A percentile compares a stretch with the other conserved stretches of the same genome.
Evolutionary conservation across 2,888 invertebrate genomes (phyloP).

Genomic region (Pyrocoelia pectoralis): DNA sequence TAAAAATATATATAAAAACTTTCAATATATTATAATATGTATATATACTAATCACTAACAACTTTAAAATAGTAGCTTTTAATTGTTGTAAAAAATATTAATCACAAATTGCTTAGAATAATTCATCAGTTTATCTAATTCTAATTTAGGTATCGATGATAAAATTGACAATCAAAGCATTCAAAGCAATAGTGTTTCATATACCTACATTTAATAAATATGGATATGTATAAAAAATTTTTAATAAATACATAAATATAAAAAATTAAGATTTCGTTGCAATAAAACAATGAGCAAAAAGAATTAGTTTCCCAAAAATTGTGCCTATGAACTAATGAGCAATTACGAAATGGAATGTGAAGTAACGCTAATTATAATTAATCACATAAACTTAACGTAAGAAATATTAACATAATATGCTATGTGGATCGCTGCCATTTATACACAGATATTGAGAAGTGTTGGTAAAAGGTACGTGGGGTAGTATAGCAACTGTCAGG

Average conservation of each 20-base stretch:
- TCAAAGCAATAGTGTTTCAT: slow-evolving; percentile 5
- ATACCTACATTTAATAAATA: slow-evolving; percentile 5
- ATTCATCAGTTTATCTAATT: neutral
- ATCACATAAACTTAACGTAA: slow-evolving; percentile 5
- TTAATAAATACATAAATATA: slow-evolving; percentile 22
- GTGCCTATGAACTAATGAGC: slow-evolving; percentile 17
- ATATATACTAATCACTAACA: slow-evolving; percentile 9
- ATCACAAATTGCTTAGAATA: slow-evolving; percentile 11
- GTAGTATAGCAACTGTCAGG: neutral
- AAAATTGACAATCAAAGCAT: slow-evolving; percentile 9
- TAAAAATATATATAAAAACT: slow-evolving; percentile 27
- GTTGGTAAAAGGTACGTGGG: neutral
- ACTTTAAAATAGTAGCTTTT: slow-evolving; percentile 5
- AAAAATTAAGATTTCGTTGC: slow-evolving; percentile 12
- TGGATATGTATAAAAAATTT: slow-evolving; percentile 13
- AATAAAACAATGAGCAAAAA: slow-evolving; percentile 15
- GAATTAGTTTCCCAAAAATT: neutral
- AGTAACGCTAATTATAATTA: slow-evolving; percentile 4
- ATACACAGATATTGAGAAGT: neutral
- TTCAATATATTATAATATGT: slow-evolving; percentile 14
- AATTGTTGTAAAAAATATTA: slow-evolving; percentile 3
- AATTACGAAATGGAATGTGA: slow-evolving; percentile 19
- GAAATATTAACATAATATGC: neutral
- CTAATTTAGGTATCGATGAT: neutral
- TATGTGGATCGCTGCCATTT: neutral